Conservation (phyloP, 2,797 vertebrate genomes). For the Perodicticus potto region DNA sequence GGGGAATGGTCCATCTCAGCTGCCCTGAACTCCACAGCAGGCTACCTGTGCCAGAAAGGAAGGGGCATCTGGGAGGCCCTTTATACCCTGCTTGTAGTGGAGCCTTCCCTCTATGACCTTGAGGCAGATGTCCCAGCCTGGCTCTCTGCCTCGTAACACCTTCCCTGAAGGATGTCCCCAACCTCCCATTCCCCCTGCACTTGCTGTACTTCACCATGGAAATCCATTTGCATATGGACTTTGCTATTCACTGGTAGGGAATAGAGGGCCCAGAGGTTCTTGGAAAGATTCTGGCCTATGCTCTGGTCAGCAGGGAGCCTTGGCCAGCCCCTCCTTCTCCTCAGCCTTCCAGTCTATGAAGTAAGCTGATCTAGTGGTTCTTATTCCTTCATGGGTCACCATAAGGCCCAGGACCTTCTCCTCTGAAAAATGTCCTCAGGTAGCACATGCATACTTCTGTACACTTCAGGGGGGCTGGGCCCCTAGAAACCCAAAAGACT, state of each 20-base stretch:
- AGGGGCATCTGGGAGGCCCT: not conserved
- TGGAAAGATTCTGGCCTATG: not conserved
- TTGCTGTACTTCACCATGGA: not conserved
- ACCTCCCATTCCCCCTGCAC: too few species aligned
- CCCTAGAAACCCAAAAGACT: not conserved
- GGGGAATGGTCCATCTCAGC: too few species aligned
- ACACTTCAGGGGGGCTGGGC: not conserved
- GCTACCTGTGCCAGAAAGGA: not conserved
- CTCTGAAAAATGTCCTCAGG: not conserved
- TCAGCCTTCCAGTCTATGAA: conserved; percentile 1
- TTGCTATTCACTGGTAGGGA: not conserved
- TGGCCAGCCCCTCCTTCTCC: conserved; percentile 16
- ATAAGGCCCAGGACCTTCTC: not conserved
- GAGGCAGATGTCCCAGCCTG: not conserved
- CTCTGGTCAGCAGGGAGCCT: not conserved
- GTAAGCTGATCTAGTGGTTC: not conserved
- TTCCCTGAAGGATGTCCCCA: not conserved
- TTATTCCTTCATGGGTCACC: not conserved
- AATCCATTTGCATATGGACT: not conserved
- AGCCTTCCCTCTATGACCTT: not conserved
- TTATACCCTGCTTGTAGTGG: not conserved
- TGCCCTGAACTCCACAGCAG: not conserved
- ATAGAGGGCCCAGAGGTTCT: not conserved
- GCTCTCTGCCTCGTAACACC: not conserved
- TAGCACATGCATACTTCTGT: not conserved